Base-by-base conservation (phyloP, 2,797 vertebrate species). In the Hemibagrus guttatus region DNA sequence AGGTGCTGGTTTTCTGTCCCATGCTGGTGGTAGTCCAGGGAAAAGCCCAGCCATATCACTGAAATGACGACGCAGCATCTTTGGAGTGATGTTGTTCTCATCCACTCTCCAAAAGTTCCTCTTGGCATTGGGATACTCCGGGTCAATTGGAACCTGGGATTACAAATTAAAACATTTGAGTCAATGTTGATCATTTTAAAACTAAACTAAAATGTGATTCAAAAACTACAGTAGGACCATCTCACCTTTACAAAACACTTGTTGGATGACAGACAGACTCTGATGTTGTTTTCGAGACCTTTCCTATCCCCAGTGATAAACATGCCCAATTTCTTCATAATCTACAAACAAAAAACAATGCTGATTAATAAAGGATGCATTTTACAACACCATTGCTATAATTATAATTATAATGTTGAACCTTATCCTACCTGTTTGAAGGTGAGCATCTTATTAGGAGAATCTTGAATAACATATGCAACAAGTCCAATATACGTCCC, bases 21-120 rank as follows among this genome's bases (percentile, higher is more conserved):
- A 8, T 66, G 86, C 90, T 61, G 85, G 82, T 46, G 88, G 85
- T 86, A 94, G 49, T 69, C 93, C 93, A 0, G 95, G 93, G 58
- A 95, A 94, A 84, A 92, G 72, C 17, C 92, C 90, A 86, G 92
- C 89, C 79, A 93, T 88, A 2, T 89, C 91, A 71, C 91, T 93
- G 82, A 96, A 95, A 88, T 96, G 95, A 59, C 95, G 93, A 21
- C 92, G 93, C 72, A 93, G 91, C 94, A 95, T 95, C 91, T 95
- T 95, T 4, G 84, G 87, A 13, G 95, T 94, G 88, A 96, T 94
- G 66, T 91, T 90, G 85, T 81, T 88, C 49, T 88, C 81, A 58
- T 96, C 94, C 80, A 95, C 92, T 90, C 92, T 95, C 95, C 95
- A 95, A 88, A 91, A 95, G 91, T 94, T 95, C 54, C 88, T 94